Conservation (phyloP, 2,888 invertebrate species). For the Urechis unicinctus region DNA sequence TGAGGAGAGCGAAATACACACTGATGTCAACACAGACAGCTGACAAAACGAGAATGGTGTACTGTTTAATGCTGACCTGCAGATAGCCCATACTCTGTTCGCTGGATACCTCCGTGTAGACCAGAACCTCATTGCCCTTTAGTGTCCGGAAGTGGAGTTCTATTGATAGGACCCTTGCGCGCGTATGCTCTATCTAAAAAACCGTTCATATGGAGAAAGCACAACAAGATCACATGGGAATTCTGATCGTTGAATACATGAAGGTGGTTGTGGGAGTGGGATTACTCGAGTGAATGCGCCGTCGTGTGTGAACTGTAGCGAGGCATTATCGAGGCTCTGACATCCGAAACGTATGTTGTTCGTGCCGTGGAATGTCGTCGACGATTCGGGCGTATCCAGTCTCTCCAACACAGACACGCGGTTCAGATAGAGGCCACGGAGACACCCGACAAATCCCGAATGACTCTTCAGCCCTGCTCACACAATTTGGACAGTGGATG, state of each 20-base stretch:
- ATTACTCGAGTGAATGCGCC: conserved; percentile 11
- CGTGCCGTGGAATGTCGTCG: conserved; percentile 14
- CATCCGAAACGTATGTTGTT: conserved; percentile 6
- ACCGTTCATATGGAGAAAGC: no score
- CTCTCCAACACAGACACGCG: conserved; percentile 86
- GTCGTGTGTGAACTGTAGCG: conserved; percentile 14
- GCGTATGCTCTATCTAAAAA: conserved; percentile 4
- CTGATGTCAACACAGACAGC: no score
- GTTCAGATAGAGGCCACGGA: conserved; percentile 89
- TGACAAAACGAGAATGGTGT: background rate
- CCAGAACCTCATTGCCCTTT: conserved; percentile 7
- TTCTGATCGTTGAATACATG: background rate
- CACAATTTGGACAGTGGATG: no score
- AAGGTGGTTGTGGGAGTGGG: background rate
- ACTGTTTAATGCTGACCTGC: conserved; percentile 4
- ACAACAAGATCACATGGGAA: no score
- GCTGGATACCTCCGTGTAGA: conserved; percentile 9
- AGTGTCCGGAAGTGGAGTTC: conserved; percentile 14
- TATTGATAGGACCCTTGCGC: conserved; percentile 1
- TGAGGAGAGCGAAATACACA: background rate
- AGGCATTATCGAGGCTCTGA: conserved; percentile 10
- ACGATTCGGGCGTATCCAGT: conserved; percentile 54
- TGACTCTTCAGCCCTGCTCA: conserved; percentile 64
- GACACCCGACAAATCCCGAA: conserved; percentile 80
- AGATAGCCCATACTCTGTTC: conserved; percentile 7